phyloP scores from a whole-genome alignment of 2,113 vertebrate genomes.

The Bubalus kerabau region DNA sequence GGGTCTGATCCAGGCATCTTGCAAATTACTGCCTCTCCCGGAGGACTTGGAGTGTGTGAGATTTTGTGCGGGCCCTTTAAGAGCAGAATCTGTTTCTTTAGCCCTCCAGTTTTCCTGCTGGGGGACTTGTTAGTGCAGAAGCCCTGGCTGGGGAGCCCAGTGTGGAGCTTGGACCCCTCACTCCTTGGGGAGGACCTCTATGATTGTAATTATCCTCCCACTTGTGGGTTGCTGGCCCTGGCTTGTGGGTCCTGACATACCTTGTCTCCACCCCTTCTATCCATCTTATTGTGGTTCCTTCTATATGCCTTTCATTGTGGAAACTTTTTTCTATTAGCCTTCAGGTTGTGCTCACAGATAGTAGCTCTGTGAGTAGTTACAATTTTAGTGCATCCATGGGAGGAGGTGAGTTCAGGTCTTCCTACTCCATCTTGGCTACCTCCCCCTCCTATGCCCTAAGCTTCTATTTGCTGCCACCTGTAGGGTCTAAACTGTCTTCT shows the following conservation, averaged over 20 bases:
- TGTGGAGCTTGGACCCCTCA: background rate
- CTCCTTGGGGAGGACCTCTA: background rate
- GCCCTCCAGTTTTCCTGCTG: background rate
- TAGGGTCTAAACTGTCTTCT: background rate
- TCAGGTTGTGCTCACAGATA: background rate
- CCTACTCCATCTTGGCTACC: background rate
- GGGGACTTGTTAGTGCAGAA: background rate
- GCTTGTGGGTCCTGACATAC: background rate
- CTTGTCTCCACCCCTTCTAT: background rate
- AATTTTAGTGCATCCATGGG: background rate
- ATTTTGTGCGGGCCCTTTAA: background rate
- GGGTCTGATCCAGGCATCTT: background rate
- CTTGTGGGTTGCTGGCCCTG: background rate
- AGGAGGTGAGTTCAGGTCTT: background rate
- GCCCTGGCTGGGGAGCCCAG: background rate
- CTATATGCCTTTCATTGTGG: background rate
- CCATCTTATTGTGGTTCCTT: background rate
- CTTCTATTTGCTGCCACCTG: background rate
- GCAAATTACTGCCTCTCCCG: rapidly evolving
- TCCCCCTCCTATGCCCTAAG: background rate
- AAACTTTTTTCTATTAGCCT: background rate
- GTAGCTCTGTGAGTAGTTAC: background rate
- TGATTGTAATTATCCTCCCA: background rate
- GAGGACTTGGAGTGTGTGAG: background rate
- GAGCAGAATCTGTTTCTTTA: background rate